phyloP scores from a whole-genome alignment of 2,113 vertebrate species.

The Forbesichthys agassizii region DNA sequence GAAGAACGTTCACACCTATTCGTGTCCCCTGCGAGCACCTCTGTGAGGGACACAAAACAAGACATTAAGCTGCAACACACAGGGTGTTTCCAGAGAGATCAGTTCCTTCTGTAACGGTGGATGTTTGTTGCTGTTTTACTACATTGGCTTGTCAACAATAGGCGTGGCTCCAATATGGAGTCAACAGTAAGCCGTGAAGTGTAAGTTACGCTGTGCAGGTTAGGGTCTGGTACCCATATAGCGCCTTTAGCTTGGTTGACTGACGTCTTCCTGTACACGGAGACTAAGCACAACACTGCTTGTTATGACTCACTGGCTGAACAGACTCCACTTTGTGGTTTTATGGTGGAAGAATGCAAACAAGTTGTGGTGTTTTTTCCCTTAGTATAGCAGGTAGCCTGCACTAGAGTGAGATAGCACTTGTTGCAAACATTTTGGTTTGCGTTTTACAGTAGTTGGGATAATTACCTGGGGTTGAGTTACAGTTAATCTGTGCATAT shows the following conservation, averaged over 20 bases:
- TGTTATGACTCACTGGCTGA: conserved; percentile 72
- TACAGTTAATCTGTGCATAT: conserved; percentile 5
- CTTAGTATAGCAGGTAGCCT: conserved; percentile 35
- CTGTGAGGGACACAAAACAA: not conserved
- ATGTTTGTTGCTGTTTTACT: conserved; percentile 59
- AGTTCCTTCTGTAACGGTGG: conserved; percentile 27
- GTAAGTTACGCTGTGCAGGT: conserved; percentile 52
- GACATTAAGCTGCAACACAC: not conserved
- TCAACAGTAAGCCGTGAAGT: conserved; percentile 10
- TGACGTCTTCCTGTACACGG: conserved; percentile 71
- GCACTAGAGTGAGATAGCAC: conserved; percentile 25
- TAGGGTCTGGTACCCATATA: conserved; percentile 59
- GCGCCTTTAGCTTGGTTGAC: conserved; percentile 51
- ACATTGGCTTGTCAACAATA: conserved; percentile 65
- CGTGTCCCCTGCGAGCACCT: not conserved
- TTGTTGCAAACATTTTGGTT: conserved; percentile 34
- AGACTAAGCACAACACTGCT: conserved; percentile 73
- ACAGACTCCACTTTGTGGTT: conserved; percentile 76
- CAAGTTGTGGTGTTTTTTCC: conserved; percentile 52
- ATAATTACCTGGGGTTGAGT: conserved; percentile 1
- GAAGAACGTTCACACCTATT: conserved; percentile 19
- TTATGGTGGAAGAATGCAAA: conserved; percentile 69
- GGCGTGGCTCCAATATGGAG: conserved; percentile 40
- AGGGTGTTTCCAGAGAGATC: conserved; percentile 10
- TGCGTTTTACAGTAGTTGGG: conserved; percentile 2